Percentiles rank a stretch among this genome's conserved stretches.
These are phyloP conservation scores for Alviniconcha marisindica DNA, from an alignment of 1,140 invertebrate genomes.

Conservation along the genomic window DNA sequence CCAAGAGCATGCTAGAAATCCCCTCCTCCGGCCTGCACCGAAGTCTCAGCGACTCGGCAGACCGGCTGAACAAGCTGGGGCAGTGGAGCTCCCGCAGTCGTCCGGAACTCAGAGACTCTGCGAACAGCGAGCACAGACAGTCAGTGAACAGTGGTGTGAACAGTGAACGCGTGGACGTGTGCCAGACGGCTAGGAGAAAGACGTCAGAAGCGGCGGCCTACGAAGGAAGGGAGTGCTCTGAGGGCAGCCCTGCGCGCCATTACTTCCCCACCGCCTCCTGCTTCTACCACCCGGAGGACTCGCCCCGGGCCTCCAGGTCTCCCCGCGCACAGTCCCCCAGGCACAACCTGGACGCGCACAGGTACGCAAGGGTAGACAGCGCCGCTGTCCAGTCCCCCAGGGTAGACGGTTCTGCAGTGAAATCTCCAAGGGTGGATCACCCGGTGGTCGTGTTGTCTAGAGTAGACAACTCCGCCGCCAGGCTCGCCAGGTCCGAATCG, in stretches of 20 bases:
- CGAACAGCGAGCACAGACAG: no score
- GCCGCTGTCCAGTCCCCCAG: background rate
- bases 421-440: background rate
- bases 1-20: conserved; percentile 10
- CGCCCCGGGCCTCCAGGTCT: background rate
- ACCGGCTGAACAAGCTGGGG: conserved; percentile 45
- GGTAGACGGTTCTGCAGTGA: background rate
- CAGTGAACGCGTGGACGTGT: background rate
- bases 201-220: background rate
- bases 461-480: background rate
- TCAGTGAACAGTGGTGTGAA: background rate
- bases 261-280: conserved; percentile 23
- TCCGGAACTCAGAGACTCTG: background rate
- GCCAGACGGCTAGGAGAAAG: conserved; percentile 22
- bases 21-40: conserved; percentile 47
- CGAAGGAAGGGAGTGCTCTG: conserved; percentile 39
- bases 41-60: conserved; percentile 56
- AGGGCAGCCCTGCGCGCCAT: conserved; percentile 44
- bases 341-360: background rate
- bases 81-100: conserved; percentile 41
- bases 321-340: background rate
- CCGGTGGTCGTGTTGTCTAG: background rate
- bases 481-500: background rate
- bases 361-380: background rate
- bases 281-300: conserved; percentile 39